A percentile compares a stretch with the other conserved stretches of the same genome.
phyloP scores from a whole-genome alignment of 2,797 vertebrate genomes.

The Gymnothorax reevesii region DNA sequence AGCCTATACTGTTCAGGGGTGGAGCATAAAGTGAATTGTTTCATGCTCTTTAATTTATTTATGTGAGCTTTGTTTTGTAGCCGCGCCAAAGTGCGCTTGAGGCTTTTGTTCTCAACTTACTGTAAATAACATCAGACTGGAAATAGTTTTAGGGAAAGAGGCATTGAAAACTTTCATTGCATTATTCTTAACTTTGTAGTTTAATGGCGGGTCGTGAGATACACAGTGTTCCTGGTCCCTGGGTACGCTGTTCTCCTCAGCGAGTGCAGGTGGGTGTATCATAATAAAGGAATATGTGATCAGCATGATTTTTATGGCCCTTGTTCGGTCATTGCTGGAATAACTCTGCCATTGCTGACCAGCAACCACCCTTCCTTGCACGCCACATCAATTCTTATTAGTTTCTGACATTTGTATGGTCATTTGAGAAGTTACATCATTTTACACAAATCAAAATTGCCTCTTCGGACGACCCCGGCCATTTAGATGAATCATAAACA shows the following conservation, averaged over 20 bases:
- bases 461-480: not conserved
- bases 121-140: not conserved
- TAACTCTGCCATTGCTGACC: not conserved
- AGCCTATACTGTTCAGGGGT: slow-evolving; percentile 14
- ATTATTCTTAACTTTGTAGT: not conserved
- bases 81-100: not conserved
- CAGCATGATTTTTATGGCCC: not conserved
- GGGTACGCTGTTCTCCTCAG: not conserved
- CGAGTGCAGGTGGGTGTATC: not conserved
- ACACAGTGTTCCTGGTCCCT: not conserved
- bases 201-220: not conserved
- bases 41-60: not conserved
- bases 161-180: not conserved
- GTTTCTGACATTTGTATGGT: not conserved
- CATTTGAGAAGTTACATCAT: not conserved
- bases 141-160: not conserved
- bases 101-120: not conserved
- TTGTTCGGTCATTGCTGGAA: not conserved
- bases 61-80: not conserved
- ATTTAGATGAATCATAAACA: slow-evolving; percentile 10
- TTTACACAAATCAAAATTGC: not conserved
- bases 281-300: not conserved
- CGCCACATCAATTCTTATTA: not conserved
- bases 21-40: not conserved
- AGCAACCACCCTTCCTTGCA: not conserved